Evolutionary conservation across 2,888 invertebrate genomes (phyloP).

Genomic region (Coelopa pilipes): DNA sequence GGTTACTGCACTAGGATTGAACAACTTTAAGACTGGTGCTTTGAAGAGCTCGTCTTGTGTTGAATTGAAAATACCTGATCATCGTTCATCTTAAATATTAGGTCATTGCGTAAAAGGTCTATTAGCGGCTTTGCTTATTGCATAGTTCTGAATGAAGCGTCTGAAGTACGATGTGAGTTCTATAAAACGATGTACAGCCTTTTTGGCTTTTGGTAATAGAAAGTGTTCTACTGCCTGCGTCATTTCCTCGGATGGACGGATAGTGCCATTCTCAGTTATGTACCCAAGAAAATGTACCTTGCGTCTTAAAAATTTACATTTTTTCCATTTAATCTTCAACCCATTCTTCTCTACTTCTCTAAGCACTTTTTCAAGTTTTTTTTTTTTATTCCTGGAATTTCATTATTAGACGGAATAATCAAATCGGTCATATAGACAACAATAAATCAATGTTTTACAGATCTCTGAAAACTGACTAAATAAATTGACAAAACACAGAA

Average conservation of each 20-base stretch:
- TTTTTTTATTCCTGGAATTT: slow-evolving; percentile 36
- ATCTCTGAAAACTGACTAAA: slow-evolving; percentile 39
- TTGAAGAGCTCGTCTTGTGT: slow-evolving; percentile 1
- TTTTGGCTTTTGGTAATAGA: slow-evolving; percentile 10
- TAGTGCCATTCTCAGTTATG: too few species aligned
- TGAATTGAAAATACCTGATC: slow-evolving; percentile 13
- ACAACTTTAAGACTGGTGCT: slow-evolving; percentile 20
- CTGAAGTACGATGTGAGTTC: slow-evolving; percentile 25
- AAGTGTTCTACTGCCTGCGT: slow-evolving; percentile 15
- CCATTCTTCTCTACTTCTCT: not conserved
- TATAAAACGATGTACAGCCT: slow-evolving; percentile 19
- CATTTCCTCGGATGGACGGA: too few species aligned
- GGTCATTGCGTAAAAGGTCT: too few species aligned
- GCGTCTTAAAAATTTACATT: too few species aligned
- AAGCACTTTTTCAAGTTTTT: not conserved
- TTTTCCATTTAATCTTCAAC: too few species aligned
- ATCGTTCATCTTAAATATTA: slow-evolving; percentile 8
- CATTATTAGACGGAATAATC: slow-evolving; percentile 41
- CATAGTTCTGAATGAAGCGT: too few species aligned
- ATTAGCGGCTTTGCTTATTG: too few species aligned
- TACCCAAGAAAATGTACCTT: too few species aligned
- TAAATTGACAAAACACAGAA: slow-evolving; percentile 40
- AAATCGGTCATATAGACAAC: slow-evolving; percentile 44
- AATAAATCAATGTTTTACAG: slow-evolving; percentile 36
- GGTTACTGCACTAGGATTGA: slow-evolving; percentile 9